A percentile compares a stretch with the other conserved stretches of the same genome.
These are phyloP conservation scores for Cremastinae sp. DNA, from an alignment of 2,888 invertebrate genomes.

Conservation along the genomic window DNA sequence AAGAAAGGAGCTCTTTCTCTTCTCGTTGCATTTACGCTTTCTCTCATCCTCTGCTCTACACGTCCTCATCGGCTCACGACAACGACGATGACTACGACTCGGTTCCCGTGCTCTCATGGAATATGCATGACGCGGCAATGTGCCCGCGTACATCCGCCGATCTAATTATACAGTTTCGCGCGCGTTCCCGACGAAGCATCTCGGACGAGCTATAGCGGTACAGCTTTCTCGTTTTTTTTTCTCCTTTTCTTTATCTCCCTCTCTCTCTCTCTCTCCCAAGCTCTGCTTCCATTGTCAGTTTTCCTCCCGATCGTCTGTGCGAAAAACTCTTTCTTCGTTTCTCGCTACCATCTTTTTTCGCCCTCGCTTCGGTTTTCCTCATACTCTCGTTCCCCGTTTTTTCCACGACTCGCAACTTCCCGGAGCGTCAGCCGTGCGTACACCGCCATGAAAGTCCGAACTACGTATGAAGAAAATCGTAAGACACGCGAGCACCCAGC, in stretches of 20 bases:
- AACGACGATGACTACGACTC: slow-evolving; percentile 56
- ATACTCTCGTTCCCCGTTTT: no score
- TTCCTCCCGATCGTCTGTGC: no score
- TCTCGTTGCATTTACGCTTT: slow-evolving; percentile 11
- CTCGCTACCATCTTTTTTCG: no score
- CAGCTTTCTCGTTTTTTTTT: slow-evolving; percentile 20
- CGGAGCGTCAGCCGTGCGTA: slow-evolving; percentile 11
- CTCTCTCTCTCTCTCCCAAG: no score
- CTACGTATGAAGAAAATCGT: slow-evolving; percentile 8
- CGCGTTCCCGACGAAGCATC: slow-evolving; percentile 54
- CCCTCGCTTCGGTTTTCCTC: no score
- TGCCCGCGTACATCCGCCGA: slow-evolving; percentile 72
- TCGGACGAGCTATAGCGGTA: slow-evolving; percentile 47
- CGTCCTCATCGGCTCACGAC: slow-evolving; percentile 48
- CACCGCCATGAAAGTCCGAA: slow-evolving; percentile 3
- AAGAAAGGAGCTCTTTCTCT: slow-evolving; percentile 30
- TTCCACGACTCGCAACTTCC: no score
- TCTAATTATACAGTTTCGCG: slow-evolving; percentile 78
- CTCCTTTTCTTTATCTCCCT: slow-evolving; percentile 2
- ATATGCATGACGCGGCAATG: slow-evolving; percentile 79
- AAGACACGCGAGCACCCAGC: not conserved
- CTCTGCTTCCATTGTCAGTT: no score
- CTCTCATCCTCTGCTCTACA: slow-evolving; percentile 11
- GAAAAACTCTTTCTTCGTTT: no score
- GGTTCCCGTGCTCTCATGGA: slow-evolving; percentile 71